Base-by-base conservation (phyloP, 64 coral and sea anemone species). In the Montipora sp. region DNA sequence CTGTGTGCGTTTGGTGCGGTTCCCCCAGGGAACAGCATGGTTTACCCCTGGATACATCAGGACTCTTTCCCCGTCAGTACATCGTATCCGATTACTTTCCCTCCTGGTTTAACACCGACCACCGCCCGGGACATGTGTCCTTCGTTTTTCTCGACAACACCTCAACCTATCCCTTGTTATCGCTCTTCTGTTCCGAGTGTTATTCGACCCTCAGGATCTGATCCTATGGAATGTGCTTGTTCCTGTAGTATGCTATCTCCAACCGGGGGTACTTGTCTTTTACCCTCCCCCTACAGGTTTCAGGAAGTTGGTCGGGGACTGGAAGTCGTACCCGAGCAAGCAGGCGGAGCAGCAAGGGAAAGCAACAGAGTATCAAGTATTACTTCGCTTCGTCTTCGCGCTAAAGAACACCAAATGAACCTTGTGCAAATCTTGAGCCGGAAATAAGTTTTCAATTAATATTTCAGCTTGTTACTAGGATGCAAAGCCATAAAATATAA, bases 381-480 rank as follows among this genome's bases (percentile, higher is more conserved):
- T 75, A 89, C 89, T 36, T 94, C 95, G 2, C 75, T 98, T 36
- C 76, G 95, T 58, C 79, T 98, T 75, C 89, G 93, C 36, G 95
- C 95, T 3, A 98, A 98, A 92, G 95, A 98, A 92, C 95, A 98
- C 19, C 89, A 98, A 77, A 87, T 94, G 45, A 91, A 81, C 24
- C 43, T 98, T 47, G 70, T 98, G 13, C 92, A 92, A 45, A 94
- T 87, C 59, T 44, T 92, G 19, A 83, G 82, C 65, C 73, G 82
- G 21, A 85, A 85, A 85, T 85, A n/a, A 85, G 48, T 48, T n/a
- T 20, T 47, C 12, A 81, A 24, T 55, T 10, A 18, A 79, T 11
- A 2, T 60, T 81, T 15, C 60, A 24, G 45, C 3, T 51, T n/a
- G 47, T 50, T 81, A 63, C 3, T 21, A 19, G 20, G 3, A 71